These are phyloP conservation scores for Mesocricetus auratus DNA, from an alignment of 2,113 vertebrate genomes.

Conservation along the genomic window DNA sequence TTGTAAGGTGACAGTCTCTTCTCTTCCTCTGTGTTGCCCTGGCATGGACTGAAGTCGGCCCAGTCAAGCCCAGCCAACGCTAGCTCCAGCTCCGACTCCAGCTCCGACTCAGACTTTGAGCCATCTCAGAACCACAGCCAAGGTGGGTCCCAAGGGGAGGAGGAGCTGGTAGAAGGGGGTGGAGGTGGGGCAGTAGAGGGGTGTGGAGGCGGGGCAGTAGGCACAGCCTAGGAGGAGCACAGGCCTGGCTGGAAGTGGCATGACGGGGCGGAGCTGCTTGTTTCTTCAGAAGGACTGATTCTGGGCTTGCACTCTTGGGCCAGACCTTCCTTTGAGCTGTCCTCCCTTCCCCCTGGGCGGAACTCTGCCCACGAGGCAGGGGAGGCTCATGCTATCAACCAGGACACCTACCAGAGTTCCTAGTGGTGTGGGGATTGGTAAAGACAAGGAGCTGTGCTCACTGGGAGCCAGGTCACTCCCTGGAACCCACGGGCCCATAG, in stretches of 20 bases:
- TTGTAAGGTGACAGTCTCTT: conserved; percentile 80
- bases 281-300: neutral
- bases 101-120: conserved; percentile 98
- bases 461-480: neutral
- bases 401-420: neutral
- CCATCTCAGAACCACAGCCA: conserved; percentile 98
- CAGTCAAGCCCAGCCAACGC: conserved; percentile 96
- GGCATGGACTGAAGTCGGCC: conserved; percentile 90
- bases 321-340: neutral
- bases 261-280: neutral
- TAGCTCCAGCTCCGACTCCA: conserved; percentile 97
- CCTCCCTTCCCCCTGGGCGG: neutral
- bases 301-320: neutral
- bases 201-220: neutral
- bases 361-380: neutral
- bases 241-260: neutral
- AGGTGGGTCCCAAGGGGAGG: conserved; percentile 87
- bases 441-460: neutral
- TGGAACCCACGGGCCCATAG: neutral
- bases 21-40: neutral
- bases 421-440: neutral
- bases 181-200: no score
- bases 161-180: neutral
- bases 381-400: neutral
- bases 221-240: neutral